phyloP scores from a whole-genome alignment of 2,888 invertebrate genomes.

The Dasypolia templi region DNA sequence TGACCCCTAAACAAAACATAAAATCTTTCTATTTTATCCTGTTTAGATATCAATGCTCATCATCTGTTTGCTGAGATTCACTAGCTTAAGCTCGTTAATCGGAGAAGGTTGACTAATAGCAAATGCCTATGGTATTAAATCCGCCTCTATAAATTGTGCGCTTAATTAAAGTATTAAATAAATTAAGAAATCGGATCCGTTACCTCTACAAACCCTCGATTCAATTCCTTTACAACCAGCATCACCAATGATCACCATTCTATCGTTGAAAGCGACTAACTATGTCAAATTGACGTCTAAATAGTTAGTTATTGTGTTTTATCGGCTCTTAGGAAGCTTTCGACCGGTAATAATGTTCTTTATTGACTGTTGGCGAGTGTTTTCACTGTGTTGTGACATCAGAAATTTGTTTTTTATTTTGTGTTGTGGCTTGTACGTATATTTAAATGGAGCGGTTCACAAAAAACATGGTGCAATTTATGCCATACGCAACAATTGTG shows the following conservation, averaged over 20 bases:
- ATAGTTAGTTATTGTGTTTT: conserved; percentile 43
- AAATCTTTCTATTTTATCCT: too few relatives aligned
- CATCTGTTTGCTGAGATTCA: too few relatives aligned
- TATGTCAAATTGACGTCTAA: conserved; percentile 40
- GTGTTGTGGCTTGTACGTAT: neutral
- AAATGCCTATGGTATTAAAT: too few relatives aligned
- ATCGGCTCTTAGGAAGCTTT: conserved; percentile 42
- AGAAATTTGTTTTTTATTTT: neutral
- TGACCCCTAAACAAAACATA: too few relatives aligned
- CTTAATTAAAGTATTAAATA: too few relatives aligned
- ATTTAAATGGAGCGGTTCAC: neutral
- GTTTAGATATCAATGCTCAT: too few relatives aligned
- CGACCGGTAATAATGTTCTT: conserved; percentile 35
- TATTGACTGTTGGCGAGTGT: conserved; percentile 24
- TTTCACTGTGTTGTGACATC: neutral
- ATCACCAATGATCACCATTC: neutral
- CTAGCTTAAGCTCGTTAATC: too few relatives aligned
- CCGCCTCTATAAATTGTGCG: too few relatives aligned
- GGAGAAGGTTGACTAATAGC: too few relatives aligned
- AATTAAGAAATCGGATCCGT: neutral
- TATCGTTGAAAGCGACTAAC: conserved; percentile 7
- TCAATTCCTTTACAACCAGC: neutral
- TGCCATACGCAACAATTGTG: neutral
- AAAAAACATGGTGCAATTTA: neutral
- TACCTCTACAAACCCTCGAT: neutral